phyloP scores from a whole-genome alignment of 1,140 invertebrate genomes.

The Oscheius sp. region DNA sequence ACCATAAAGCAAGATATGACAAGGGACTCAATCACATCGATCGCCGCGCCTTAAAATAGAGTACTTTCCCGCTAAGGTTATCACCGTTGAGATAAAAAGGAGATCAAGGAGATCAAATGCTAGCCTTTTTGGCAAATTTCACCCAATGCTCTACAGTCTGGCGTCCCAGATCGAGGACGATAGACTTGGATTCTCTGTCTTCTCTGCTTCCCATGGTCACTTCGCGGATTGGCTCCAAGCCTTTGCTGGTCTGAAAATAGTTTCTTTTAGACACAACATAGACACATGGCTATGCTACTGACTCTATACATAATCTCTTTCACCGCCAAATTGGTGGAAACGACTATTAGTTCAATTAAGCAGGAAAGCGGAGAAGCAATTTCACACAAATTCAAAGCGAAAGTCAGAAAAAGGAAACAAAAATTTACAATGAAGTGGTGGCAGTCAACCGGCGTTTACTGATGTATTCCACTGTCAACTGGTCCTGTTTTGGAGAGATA shows the following conservation, averaged over 20 bases:
- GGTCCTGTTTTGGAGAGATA: not conserved
- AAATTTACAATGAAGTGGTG: not conserved
- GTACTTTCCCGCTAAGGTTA: not conserved
- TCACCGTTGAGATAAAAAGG: not conserved
- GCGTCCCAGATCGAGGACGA: constrained; percentile 45
- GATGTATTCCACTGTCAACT: not conserved
- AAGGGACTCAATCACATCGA: too few species aligned
- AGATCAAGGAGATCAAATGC: constrained; percentile 38
- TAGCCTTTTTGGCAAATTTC: constrained; percentile 50
- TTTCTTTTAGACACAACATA: not conserved
- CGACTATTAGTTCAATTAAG: too few species aligned
- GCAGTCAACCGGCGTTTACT: not conserved
- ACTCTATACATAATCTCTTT: too few species aligned
- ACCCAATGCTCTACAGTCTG: constrained; percentile 53
- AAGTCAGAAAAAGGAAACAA: not conserved
- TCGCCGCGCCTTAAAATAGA: too few species aligned
- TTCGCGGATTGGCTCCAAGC: constrained; percentile 17
- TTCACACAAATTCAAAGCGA: not conserved
- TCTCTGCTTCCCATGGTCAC: not conserved
- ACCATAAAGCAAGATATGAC: not conserved
- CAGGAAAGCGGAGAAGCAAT: too few species aligned
- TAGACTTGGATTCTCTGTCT: constrained; percentile 48
- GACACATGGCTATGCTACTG: too few species aligned
- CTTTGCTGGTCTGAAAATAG: constrained; percentile 16
- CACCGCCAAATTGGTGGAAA: too few species aligned